Conservation (phyloP, 1,140 invertebrate genomes). For the Drosophila paulistorum region DNA sequence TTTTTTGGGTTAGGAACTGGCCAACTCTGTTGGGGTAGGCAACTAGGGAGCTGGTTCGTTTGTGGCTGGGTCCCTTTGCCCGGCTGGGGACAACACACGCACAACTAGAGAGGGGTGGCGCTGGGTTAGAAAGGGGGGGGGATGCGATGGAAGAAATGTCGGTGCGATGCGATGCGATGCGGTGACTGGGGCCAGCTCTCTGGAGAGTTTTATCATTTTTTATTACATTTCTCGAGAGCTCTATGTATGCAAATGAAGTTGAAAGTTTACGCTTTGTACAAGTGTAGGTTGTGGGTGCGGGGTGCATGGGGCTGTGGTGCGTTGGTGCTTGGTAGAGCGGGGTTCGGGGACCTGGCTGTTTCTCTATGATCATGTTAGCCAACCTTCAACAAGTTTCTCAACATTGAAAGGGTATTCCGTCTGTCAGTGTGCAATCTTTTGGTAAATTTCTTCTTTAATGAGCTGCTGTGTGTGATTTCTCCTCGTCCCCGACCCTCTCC, state of each 20-base stretch:
- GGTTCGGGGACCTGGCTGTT: neutral
- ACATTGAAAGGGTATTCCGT: constrained; percentile 1
- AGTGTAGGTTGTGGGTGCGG: constrained; percentile 43
- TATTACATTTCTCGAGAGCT: constrained; percentile 80
- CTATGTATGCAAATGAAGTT: constrained; percentile 81
- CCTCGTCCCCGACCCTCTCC: neutral
- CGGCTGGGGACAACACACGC: constrained; percentile 48
- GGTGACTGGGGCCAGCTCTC: constrained; percentile 42
- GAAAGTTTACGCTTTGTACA: constrained; percentile 79
- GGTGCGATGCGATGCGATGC: constrained; percentile 10
- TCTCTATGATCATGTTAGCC: neutral
- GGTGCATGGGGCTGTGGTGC: constrained; percentile 12
- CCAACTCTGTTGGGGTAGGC: constrained; percentile 40
- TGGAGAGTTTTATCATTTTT: constrained; percentile 80
- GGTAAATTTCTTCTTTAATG: constrained; percentile 62
- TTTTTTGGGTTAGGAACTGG: constrained; percentile 33
- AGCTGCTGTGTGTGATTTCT: constrained; percentile 56
- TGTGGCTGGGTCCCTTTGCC: constrained; percentile 49
- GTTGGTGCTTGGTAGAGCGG: neutral
- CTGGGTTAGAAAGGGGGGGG: neutral
- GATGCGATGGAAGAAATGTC: constrained; percentile 21
- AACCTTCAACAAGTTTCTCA: constrained; percentile 3
- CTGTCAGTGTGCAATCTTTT: constrained; percentile 6
- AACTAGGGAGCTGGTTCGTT: constrained; percentile 64
- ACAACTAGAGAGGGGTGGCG: constrained; percentile 45